These are phyloP conservation scores for Endomychus coccineus DNA, from an alignment of 2,888 invertebrate species.

Conservation along the genomic window DNA sequence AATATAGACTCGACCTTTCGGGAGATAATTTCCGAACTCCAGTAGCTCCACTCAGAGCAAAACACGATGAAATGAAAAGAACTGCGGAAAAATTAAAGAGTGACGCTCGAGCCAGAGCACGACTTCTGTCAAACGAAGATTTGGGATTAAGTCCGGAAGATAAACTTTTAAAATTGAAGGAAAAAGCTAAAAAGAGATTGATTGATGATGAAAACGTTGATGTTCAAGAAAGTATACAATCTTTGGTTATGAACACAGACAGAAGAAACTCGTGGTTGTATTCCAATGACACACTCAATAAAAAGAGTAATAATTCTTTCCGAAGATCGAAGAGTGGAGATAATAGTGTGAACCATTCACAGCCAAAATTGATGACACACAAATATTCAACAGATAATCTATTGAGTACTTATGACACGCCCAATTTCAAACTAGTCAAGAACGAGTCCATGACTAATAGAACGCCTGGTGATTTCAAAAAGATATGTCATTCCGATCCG, in stretches of 20 bases:
- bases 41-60: slow-evolving; percentile 45
- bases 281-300: slow-evolving; percentile 37
- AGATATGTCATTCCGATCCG: slow-evolving; percentile 38
- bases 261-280: slow-evolving; percentile 34
- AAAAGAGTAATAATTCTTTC: slow-evolving; percentile 34
- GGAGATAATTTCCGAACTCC: slow-evolving; percentile 44
- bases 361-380: no score
- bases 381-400: slow-evolving; percentile 3
- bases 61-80: slow-evolving; percentile 44
- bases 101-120: slow-evolving; percentile 53
- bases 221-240: slow-evolving; percentile 31
- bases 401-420: no score
- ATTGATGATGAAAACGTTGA: slow-evolving; percentile 28
- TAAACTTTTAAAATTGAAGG: slow-evolving; percentile 50
- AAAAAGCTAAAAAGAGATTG: slow-evolving; percentile 37
- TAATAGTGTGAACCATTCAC: slow-evolving; percentile 17
- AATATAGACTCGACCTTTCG: no score
- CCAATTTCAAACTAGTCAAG: slow-evolving; percentile 5
- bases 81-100: slow-evolving; percentile 55
- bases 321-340: slow-evolving; percentile 37
- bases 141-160: slow-evolving; percentile 65
- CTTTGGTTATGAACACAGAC: slow-evolving; percentile 33
- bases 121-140: slow-evolving; percentile 66
- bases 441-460: not conserved
- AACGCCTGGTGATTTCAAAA: slow-evolving; percentile 7